Evolutionary conservation across 2,888 invertebrate species (phyloP), one percentile per base, ranked within the genome.

Genomic region (Epirrita christyi): DNA sequence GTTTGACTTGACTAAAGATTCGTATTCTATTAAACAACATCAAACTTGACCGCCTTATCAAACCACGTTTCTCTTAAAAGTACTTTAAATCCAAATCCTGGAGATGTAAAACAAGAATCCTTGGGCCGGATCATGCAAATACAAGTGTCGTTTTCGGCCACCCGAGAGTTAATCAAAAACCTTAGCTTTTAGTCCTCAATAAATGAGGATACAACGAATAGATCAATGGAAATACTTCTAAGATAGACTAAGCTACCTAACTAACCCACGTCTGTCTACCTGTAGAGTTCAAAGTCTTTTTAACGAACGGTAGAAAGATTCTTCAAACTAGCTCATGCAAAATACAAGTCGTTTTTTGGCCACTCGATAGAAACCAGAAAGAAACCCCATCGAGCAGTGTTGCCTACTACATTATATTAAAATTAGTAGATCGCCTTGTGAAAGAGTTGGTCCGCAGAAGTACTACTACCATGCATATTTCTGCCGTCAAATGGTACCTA

Each of bases 321-420:
- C 79, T 75, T 75, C 67, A 81, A 80, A 80, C 80, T 83, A 81
- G 80, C 81, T 85, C 85, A 88, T 87, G 88, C 86, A 90, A 90
- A n/a, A 89, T 87, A 87, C 78, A 79, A 88, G 85, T 81, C n/a
- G 83, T 80, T 85, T 85, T 80, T 85, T 85, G 86, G 81, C 85
- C 84, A 88, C 90, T 89, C 83, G 83, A 85, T 82, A 79, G 82
- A 87, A 88, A 88, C 89, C 85, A 87, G 87, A 88, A 88, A 91
- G n/a, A 89, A 88, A 88, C 3, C 2, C n/a, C 11, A 11, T 36
- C 36, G n/a, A 2, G 4, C 36, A 36, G 0, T 36, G 11, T 36
- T 10, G 11, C 5, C 7, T 4, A 7, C 6, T 2, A 32, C 32
- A 21, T 3, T 3, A 4, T 21, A 21, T 21, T 21, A 4, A 4